Base-by-base conservation (phyloP, 2,797 vertebrate genomes). In the Myotis vivesi region DNA sequence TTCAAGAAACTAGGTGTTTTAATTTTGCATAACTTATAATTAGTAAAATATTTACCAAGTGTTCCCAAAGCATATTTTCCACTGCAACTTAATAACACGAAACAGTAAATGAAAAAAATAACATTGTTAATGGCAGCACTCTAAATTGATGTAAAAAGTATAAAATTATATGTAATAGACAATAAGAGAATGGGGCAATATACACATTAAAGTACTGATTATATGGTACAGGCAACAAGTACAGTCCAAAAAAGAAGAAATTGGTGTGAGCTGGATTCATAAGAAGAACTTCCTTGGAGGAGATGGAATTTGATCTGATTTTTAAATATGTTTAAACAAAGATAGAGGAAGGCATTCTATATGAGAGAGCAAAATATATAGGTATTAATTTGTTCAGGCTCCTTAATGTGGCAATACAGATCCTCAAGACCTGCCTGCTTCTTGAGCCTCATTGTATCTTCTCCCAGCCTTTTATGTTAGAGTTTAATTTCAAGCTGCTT, bases 81-180 rank as follows among this genome's bases (percentile, higher is more conserved):
- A 83, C 16, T 85, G 22, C 53, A 80, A 13, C 30, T 73, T 81
- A 94, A 64, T 91, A 87, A 49, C n/a, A 64, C 89, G 41, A 93
- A 76, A 75, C 28, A 76, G 57, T 82, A 87, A 87, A 64, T 92
- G 83, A 94, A 94, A 93, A 96, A 96, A 91, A 41, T 72, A 84
- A n/a, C 36, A 82, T 77, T 85, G 66, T 53, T 73, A 84, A 44
- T 90, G 82, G n/a, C 6, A 88, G 6, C 22, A 83, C 82, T 86
- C 84, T 73, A 89, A 82, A n/a, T 69, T 92, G 59, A 79, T 15
- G 25, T 64, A 75, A 94, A 85, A 75, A 46, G 36, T 83, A 3
- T 3, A 84, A 66, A 89, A 62, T 92, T 87, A 72, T 69, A 44
- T 95, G 33, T 11, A 66, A n/a, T 36, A 95, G 41, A 16, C 28